phyloP scores from a whole-genome alignment of 2,888 invertebrate species.

The Acleris laterana region DNA sequence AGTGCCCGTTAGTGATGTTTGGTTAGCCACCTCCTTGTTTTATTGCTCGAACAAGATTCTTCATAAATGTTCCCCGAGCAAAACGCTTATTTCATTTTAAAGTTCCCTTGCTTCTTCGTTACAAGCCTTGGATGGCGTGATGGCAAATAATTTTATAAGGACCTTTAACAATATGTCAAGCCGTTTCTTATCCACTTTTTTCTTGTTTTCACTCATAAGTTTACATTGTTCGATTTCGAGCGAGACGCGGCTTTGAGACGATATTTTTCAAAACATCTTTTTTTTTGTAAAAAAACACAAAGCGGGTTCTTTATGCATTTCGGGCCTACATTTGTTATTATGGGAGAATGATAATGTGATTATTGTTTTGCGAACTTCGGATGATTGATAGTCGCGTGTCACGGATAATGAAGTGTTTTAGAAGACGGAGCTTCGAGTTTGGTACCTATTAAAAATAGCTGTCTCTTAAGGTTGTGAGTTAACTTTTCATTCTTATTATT shows the following conservation, averaged over 20 bases:
- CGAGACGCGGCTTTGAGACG: constrained; percentile 67
- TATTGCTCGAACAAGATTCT: constrained; percentile 57
- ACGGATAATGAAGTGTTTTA: constrained; percentile 76
- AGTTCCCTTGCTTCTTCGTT: constrained; percentile 63
- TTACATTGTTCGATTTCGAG: constrained; percentile 79
- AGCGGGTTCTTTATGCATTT: constrained; percentile 80
- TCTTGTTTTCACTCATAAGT: constrained; percentile 77
- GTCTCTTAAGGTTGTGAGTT: constrained; percentile 7
- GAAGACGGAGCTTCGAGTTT: constrained; percentile 57
- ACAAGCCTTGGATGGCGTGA: constrained; percentile 76
- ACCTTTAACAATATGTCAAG: constrained; percentile 82
- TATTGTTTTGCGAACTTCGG: constrained; percentile 80
- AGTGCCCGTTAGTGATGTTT: constrained; percentile 40
- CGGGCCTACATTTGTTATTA: constrained; percentile 79
- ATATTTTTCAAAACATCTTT: constrained; percentile 75
- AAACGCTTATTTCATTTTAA: constrained; percentile 60
- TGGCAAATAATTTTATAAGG: constrained; percentile 83
- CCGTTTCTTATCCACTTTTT: constrained; percentile 67
- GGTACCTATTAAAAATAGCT: constrained; percentile 51
- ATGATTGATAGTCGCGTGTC: constrained; percentile 81
- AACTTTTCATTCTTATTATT: neutral
- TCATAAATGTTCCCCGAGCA: constrained; percentile 55
- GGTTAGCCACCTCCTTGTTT: constrained; percentile 52
- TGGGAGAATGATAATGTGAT: constrained; percentile 83
- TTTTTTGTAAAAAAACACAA: constrained; percentile 61